Percentiles rank a stretch among this genome's conserved stretches.
Evolutionary conservation across 2,797 vertebrate genomes (phyloP).

Genomic region (Leucoraja ocellata): DNA sequence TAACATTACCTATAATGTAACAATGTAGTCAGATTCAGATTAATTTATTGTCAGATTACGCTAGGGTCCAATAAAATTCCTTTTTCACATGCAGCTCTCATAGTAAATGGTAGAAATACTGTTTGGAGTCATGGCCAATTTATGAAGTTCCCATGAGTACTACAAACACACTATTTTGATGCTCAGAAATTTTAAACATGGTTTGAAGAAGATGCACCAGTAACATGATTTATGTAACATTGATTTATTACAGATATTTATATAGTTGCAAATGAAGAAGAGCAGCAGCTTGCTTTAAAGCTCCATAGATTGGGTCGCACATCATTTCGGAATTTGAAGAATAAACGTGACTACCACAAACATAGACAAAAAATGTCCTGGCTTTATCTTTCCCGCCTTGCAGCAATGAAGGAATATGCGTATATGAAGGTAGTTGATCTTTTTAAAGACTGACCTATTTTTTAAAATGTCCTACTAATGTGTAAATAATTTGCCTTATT

Average conservation of each 20-base stretch:
- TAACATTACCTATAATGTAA: too few species aligned
- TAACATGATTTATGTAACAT: neutral
- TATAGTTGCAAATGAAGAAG: conserved; percentile 79
- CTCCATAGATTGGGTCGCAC: conserved; percentile 87
- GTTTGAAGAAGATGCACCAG: neutral
- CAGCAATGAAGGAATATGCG: conserved; percentile 93
- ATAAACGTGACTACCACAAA: conserved; percentile 95
- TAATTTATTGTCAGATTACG: too few species aligned
- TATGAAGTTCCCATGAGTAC: too few species aligned
- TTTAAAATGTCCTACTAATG: neutral
- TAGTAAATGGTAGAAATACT: too few species aligned
- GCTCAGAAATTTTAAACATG: neutral
- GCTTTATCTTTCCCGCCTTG: conserved; percentile 91
- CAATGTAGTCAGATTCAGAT: too few species aligned
- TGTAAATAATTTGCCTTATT: neutral
- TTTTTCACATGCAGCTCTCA: too few species aligned
- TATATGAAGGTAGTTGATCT: conserved; percentile 84
- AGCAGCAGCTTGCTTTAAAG: conserved; percentile 81
- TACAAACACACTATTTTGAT: neutral
- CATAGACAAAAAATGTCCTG: conserved; percentile 87
- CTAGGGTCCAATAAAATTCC: too few species aligned
- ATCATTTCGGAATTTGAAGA: conserved; percentile 90
- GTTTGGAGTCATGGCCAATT: too few species aligned
- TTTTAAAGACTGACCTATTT: neutral
- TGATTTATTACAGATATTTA: conserved; percentile 74